These are phyloP conservation scores for Chymomyza procnemis DNA, from an alignment of 2,888 invertebrate species.

Conservation along the genomic window DNA sequence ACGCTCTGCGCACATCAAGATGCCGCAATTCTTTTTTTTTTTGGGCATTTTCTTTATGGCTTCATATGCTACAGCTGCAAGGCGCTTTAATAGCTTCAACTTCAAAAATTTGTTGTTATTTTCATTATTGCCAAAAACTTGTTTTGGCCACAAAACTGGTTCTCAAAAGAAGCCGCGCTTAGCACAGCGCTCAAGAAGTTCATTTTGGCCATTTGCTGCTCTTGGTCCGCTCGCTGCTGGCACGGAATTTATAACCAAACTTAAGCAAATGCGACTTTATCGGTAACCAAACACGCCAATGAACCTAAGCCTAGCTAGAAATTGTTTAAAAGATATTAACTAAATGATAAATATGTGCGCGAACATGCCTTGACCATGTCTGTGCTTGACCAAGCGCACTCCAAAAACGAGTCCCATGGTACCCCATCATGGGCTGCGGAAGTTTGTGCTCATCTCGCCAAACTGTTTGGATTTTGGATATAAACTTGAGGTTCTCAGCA, in stretches of 20 bases:
- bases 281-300: conserved; percentile 34
- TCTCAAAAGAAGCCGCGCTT: conserved; percentile 31
- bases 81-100: conserved; percentile 65
- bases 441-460: conserved; percentile 43
- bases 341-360: conserved; percentile 57
- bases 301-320: conserved; percentile 7
- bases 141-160: conserved; percentile 41
- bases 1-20: conserved; percentile 2
- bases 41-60: conserved; percentile 64
- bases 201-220: conserved; percentile 13
- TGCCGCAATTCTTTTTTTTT: conserved; percentile 22
- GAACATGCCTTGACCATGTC: conserved; percentile 39
- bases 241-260: conserved; percentile 66
- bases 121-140: conserved; percentile 58
- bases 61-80: conserved; percentile 70
- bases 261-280: conserved; percentile 69
- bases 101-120: conserved; percentile 17
- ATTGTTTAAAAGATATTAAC: conserved; percentile 49
- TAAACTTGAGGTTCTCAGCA: not conserved
- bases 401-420: not conserved
- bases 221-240: conserved; percentile 18
- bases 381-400: not conserved
- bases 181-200: conserved; percentile 26
- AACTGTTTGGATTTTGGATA: conserved; percentile 27
- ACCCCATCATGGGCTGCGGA: not conserved